Conservation (phyloP, 1,140 invertebrate species). For the Anoplophora glabripennis region DNA sequence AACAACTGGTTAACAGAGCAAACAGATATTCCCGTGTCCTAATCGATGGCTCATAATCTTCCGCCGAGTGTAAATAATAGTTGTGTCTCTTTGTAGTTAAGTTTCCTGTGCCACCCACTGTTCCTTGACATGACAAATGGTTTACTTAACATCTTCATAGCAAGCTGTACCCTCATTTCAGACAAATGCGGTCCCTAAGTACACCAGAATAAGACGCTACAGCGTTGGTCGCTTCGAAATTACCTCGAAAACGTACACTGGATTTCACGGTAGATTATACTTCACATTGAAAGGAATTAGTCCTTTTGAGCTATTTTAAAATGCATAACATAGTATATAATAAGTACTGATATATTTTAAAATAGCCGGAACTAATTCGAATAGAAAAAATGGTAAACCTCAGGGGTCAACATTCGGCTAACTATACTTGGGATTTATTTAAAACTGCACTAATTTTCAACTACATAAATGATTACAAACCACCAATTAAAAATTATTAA, state of each 20-base stretch:
- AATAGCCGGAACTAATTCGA: conserved; percentile 12
- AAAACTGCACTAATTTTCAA: too few relatives aligned
- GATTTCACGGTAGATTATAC: conserved; percentile 25
- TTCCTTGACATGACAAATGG: conserved; percentile 40
- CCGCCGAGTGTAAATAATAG: conserved; percentile 27
- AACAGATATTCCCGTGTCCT: conserved; percentile 8
- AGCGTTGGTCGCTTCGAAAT: not conserved
- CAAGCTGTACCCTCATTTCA: not conserved
- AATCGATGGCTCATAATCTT: conserved; percentile 24
- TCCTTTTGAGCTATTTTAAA: conserved; percentile 16
- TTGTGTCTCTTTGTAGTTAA: conserved; percentile 31
- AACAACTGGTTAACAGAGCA: conserved; percentile 23
- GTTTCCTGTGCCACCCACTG: conserved; percentile 39
- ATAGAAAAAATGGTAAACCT: conserved; percentile 17
- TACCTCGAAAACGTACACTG: conserved; percentile 7
- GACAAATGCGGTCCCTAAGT: conserved; percentile 4
- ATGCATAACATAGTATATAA: conserved; percentile 8
- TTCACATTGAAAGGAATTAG: conserved; percentile 18
- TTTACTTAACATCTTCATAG: conserved; percentile 43
- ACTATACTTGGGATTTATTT: conserved; percentile 13
- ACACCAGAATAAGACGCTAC: not conserved
- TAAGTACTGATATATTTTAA: conserved; percentile 4
- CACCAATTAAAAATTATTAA: too few relatives aligned
- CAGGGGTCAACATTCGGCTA: conserved; percentile 12
- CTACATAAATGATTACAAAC: too few relatives aligned